phyloP scores from a whole-genome alignment of 2,888 invertebrate species.

The Kryphioiulus occultus region DNA sequence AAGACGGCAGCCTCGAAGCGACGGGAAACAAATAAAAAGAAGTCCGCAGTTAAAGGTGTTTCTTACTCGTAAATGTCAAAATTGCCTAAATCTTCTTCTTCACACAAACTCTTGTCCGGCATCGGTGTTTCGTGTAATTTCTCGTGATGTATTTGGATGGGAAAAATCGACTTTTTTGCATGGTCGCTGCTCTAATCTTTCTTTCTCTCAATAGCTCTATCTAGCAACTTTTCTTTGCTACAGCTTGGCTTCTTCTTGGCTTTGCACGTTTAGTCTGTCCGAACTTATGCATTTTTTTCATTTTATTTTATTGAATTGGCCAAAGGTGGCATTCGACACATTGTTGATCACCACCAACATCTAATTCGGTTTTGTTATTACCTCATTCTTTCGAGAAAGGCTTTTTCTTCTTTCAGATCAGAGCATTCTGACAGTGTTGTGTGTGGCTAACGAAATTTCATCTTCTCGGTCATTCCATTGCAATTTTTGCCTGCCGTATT shows the following conservation, averaged over 20 bases:
- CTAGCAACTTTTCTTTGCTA: background rate
- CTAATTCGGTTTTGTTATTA: background rate
- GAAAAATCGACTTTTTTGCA: background rate
- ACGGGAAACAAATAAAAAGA: background rate
- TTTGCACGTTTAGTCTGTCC: background rate
- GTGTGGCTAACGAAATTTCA: background rate
- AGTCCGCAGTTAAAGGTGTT: slow-evolving; percentile 29
- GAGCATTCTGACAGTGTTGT: background rate
- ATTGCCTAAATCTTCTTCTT: background rate
- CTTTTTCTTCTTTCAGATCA: background rate
- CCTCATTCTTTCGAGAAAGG: background rate
- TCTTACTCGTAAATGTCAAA: slow-evolving; percentile 11
- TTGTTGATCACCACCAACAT: too few relatives aligned
- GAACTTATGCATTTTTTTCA: background rate
- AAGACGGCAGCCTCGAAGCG: background rate
- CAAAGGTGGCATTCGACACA: background rate
- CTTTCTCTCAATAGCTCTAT: background rate
- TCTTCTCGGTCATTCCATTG: background rate
- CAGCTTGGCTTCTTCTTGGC: background rate
- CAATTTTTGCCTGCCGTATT: background rate
- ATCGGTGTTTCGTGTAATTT: background rate
- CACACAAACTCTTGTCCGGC: background rate
- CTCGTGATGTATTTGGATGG: background rate
- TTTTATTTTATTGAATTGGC: background rate
- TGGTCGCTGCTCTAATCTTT: background rate